These are phyloP conservation scores for Matsumyia berberina DNA, from an alignment of 2,888 invertebrate genomes.

Conservation along the genomic window DNA sequence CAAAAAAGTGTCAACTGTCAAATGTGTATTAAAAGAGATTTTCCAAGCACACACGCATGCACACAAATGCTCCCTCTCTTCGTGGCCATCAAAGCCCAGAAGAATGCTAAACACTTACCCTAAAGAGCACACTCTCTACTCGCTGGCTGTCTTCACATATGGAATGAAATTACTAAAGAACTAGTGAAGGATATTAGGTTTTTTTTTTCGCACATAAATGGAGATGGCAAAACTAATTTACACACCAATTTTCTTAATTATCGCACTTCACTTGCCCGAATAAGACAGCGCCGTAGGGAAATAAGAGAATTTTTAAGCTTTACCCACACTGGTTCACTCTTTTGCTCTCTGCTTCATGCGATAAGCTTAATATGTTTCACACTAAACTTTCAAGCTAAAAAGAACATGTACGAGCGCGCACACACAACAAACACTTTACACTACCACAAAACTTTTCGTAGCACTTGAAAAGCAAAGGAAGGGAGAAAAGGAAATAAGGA, in stretches of 20 bases:
- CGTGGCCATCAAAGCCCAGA: not conserved
- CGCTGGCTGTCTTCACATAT: conserved; percentile 8
- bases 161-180: not conserved
- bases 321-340: not conserved
- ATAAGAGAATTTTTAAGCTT: conserved; percentile 43
- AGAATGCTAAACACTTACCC: not conserved
- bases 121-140: not conserved
- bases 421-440: conserved; percentile 49
- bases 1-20: conserved; percentile 28
- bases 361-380: conserved; percentile 32
- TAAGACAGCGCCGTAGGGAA: not conserved
- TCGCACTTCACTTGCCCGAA: not conserved
- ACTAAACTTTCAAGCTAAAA: conserved; percentile 38
- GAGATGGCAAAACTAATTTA: not conserved
- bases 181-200: not conserved
- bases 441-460: conserved; percentile 44
- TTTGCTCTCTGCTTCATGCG: conserved; percentile 14
- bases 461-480: conserved; percentile 31
- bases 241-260: not conserved
- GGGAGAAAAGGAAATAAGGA: conserved; percentile 36
- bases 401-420: conserved; percentile 33
- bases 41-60: conserved; percentile 2
- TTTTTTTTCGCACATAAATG: not conserved
- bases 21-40: conserved; percentile 4
- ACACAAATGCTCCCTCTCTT: conserved; percentile 1